Conservation (phyloP, 2,797 vertebrate genomes). For the Notamacropus eugenii region DNA sequence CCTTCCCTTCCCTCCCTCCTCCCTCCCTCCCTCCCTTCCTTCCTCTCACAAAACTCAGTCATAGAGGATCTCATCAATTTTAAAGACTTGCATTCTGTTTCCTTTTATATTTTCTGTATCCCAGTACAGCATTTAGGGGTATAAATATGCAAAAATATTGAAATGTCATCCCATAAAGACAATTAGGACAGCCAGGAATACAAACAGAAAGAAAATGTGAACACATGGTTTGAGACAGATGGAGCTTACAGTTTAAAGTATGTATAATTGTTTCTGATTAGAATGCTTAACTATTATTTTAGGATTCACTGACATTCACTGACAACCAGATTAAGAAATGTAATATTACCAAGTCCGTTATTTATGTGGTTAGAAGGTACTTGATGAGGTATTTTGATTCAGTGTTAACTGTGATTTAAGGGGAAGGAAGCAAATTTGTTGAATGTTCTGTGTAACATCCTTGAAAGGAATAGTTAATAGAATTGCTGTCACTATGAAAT, state of each 20-base stretch:
- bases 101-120: conserved; percentile 15
- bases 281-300: conserved; percentile 69
- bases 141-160: neutral
- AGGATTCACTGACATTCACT: conserved; percentile 59
- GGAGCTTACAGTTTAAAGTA: conserved; percentile 54
- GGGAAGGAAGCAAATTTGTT: conserved; percentile 21
- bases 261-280: conserved; percentile 63
- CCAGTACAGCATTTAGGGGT: neutral
- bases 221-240: conserved; percentile 39
- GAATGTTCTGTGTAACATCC: conserved; percentile 13
- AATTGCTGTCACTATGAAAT: conserved; percentile 59
- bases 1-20: too few species aligned
- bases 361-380: neutral
- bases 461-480: neutral
- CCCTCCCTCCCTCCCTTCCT: neutral
- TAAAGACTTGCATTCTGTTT: neutral
- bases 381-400: conserved; percentile 52
- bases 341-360: conserved; percentile 4
- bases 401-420: conserved; percentile 31
- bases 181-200: conserved; percentile 51
- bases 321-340: conserved; percentile 7
- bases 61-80: neutral
- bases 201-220: conserved; percentile 51
- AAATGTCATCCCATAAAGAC: conserved; percentile 37
- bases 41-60: neutral